Conservation (phyloP, 2,888 invertebrate genomes). For the Thymelicus lineola region DNA sequence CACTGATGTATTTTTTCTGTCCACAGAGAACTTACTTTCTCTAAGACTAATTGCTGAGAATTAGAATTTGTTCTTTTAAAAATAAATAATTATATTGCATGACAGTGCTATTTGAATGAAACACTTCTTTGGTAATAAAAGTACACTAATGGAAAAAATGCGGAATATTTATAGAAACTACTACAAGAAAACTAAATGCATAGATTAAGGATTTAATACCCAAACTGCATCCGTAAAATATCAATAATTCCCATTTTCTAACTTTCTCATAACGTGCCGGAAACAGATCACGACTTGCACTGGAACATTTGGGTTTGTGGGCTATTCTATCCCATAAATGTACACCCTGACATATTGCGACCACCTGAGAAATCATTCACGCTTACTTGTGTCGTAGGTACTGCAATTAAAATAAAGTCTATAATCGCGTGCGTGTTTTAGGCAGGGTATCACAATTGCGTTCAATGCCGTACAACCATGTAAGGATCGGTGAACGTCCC, state of each 20-base stretch:
- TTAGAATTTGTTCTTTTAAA: no score
- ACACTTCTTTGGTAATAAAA: no score
- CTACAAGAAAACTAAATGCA: no score
- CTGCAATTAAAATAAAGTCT: background rate
- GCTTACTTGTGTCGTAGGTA: constrained; percentile 37
- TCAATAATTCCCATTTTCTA: constrained; percentile 32
- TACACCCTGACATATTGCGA: constrained; percentile 40
- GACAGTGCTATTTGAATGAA: no score
- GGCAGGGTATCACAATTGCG: constrained; percentile 35
- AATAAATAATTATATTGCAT: no score
- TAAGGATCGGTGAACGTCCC: constrained; percentile 43
- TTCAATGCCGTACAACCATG: constrained; percentile 46
- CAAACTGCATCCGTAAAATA: constrained; percentile 15
- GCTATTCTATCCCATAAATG: constrained; percentile 55
- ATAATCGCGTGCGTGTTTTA: constrained; percentile 36
- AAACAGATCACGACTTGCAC: constrained; percentile 55
- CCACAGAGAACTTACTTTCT: no score
- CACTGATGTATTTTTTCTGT: no score
- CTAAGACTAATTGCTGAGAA: no score
- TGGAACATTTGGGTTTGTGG: constrained; percentile 69
- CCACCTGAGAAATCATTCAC: constrained; percentile 27
- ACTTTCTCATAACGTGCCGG: constrained; percentile 55
- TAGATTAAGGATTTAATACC: background rate
- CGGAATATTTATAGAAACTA: no score
- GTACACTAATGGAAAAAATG: no score